Base-by-base conservation (phyloP, 2,113 vertebrate species). In the Salvelinus fontinalis region DNA sequence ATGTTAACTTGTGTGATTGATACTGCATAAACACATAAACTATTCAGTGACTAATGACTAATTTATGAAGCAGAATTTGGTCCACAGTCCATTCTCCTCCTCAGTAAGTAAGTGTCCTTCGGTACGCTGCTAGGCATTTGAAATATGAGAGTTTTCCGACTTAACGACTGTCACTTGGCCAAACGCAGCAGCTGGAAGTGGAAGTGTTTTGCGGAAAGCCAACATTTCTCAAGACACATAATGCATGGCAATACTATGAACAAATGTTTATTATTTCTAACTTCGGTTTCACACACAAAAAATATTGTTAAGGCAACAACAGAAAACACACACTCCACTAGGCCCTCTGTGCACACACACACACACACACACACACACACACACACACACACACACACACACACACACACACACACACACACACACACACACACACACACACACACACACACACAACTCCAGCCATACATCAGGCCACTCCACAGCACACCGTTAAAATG, bases 391-490 rank as follows among this genome's bases (percentile, higher is more conserved):
- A 31, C 31, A 31, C 31, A 31, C 31, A 31, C 31, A 31, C 31
- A 31, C 31, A 31, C 29, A 31, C 31, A 31, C 29, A 31, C 5
- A 31, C 31, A 31, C 29, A 31, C 4, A 31, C 4, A 31, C 29
- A 31, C 29, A 31, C 29, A 31, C 29, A 31, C 29, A 31, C 29
- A 31, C 29, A 31, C 29, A 31, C 29, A 31, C 29, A 31, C 65
- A 68, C 14, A 39, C 18, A 66, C 64, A 67, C 51, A 39, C 18
- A 60, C 22, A 62, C 75, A 62, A 72, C 71, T 39, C 77, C 77
- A 74, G 59, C 73, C 14, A 34, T 66, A 54, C 76, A 66, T 16
- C 39, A 20, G 48, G 64, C 14, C 51, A 31, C 26, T 57, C 31
- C 8, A 70, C 34, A 78, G 62, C 67, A 29, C 3, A 22, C 44